Percentiles rank a stretch among this genome's conserved stretches.
These are phyloP conservation scores for Galemys pyrenaicus DNA, from an alignment of 2,113 vertebrate genomes.

Conservation along the genomic window DNA sequence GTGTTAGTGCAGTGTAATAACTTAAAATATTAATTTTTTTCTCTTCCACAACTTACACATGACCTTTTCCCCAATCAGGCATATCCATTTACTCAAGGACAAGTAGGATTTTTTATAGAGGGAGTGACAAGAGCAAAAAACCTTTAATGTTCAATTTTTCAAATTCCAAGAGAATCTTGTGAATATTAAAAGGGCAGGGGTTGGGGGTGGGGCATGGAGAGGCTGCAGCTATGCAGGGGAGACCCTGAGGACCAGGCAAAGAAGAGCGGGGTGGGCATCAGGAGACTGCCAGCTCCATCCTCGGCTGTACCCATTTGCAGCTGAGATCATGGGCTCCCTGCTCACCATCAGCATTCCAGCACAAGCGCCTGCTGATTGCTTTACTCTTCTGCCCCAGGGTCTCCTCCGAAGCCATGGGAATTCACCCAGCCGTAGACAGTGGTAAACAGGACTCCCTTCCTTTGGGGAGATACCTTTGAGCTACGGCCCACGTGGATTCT, in stretches of 20 bases:
- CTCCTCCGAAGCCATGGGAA: not conserved
- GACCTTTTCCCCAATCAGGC: conserved; percentile 54
- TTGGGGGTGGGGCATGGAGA: not conserved
- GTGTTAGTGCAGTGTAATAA: not conserved
- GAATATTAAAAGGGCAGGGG: not conserved
- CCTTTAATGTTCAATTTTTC: not conserved
- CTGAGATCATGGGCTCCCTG: not conserved
- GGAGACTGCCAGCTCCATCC: not conserved
- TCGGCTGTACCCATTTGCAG: not conserved
- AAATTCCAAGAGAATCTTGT: not conserved
- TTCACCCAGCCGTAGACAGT: not conserved
- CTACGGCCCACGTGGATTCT: not conserved
- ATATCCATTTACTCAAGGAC: conserved; percentile 20
- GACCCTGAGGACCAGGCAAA: not conserved
- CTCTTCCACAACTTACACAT: not conserved
- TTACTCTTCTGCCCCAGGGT: not conserved
- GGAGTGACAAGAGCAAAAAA: conserved; percentile 15
- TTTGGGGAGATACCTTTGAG: not conserved
- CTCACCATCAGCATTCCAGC: not conserved
- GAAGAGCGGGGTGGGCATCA: not conserved
- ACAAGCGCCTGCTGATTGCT: not conserved
- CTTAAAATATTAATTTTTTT: conserved; percentile 7
- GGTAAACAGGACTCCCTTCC: not conserved
- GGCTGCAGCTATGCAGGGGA: not conserved
- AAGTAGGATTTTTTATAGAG: not conserved